Evolutionary conservation across 2,113 vertebrate species (phyloP).

Genomic region (Capreolus pygargus): DNA sequence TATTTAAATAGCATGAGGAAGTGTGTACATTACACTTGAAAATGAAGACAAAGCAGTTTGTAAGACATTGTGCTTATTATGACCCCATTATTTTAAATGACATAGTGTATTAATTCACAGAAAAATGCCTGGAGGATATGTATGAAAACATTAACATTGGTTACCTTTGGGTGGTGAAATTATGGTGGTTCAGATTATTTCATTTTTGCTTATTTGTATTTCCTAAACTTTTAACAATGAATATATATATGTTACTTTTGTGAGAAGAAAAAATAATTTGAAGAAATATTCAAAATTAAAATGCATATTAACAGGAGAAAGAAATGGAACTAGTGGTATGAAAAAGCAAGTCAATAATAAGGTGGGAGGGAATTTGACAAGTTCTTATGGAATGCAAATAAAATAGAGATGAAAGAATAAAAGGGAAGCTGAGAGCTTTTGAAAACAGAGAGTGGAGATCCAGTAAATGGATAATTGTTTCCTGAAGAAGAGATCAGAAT

Average conservation of each 20-base stretch:
- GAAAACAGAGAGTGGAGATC: not conserved
- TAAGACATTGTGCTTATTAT: not conserved
- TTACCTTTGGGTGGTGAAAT: not conserved
- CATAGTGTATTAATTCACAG: not conserved
- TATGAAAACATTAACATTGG: not conserved
- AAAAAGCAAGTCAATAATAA: not conserved
- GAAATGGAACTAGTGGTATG: not conserved
- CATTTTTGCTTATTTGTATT: not conserved
- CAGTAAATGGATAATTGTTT: not conserved
- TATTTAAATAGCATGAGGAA: not conserved
- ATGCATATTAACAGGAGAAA: not conserved
- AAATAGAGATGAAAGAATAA: not conserved
- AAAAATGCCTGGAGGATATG: not conserved
- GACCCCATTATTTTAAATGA: not conserved
- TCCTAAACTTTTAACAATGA: not conserved
- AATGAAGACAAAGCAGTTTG: not conserved
- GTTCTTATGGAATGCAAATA: not conserved
- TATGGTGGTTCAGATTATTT: not conserved
- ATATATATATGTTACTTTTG: not conserved
- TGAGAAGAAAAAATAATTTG: not conserved
- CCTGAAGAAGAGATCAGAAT: not conserved
- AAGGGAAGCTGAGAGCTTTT: not conserved
- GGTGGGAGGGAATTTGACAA: not conserved
- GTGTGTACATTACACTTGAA: not conserved
- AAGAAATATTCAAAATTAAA: not conserved